Base-by-base conservation (phyloP, 2,797 vertebrate species). In the Myotis pilosus region DNA sequence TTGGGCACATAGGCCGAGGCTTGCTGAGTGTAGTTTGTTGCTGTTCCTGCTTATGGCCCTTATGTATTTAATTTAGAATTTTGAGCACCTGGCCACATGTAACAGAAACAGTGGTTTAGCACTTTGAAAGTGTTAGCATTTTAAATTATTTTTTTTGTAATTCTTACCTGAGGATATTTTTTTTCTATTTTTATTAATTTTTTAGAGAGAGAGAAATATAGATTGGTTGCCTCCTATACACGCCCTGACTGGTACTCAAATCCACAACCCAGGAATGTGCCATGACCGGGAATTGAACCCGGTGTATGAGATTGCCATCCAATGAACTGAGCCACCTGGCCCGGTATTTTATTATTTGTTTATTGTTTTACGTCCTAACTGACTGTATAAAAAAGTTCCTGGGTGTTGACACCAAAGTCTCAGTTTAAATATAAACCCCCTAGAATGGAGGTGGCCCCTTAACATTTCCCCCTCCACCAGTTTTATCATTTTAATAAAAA, bases 341-440 rank as follows among this genome's bases (percentile, higher is more conserved):
- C n/a, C 0, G 3, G 66, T 5, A 49, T 79, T 44, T 79, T 84
- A n/a, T 55, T 60, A 17, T 25, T 23, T 53, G 33, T 55, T 75
- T 53, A 30, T 41, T 85, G 57, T 68, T 95, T 93, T 89, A 80
- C 76, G 93, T 96, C 92, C 85, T 96, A 88, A 89, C 84, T 9
- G 38, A 76, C 89, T 95, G 78, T 97, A 94, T 96, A 89, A 87
- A 92, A 95, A 97, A 91, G 49, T 92, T 92, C 68, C 76, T 96
- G 96, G 93, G 93, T 86, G 13, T 80, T 62, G 53, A 95, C 71
- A 85, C 75, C 92, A 90, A 66, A 92, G 84, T 93, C 85, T 93
- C 76, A 22, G 64, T 93, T 96, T 89, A 92, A 71, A 95, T 89
- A 89, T 79, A 96, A 96, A 96, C 87, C 89, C 74, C 83, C 92